Evolutionary conservation across 2,888 invertebrate species (phyloP).

Genomic region (Dryobotodes eremita): DNA sequence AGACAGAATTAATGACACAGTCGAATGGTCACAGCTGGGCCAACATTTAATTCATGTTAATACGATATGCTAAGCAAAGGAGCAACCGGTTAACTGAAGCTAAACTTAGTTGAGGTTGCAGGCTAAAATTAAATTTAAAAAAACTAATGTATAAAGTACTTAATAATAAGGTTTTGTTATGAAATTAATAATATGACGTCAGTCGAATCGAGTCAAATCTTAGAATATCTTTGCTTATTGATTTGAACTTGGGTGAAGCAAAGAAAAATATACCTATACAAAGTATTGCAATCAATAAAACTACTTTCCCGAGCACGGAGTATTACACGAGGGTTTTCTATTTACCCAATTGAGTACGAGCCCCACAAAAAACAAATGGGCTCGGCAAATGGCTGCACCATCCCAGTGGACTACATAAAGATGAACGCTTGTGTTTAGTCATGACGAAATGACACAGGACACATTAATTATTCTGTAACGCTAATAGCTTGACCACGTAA

Average conservation of each 20-base stretch:
- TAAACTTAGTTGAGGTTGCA: neutral
- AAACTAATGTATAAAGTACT: too few species aligned
- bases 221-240: neutral
- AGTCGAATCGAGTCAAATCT: neutral
- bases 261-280: neutral
- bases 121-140: neutral
- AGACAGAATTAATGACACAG: conserved; percentile 51
- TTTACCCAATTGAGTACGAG: conserved; percentile 45
- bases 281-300: conserved; percentile 27
- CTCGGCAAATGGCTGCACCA: conserved; percentile 46
- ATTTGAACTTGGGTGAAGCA: neutral
- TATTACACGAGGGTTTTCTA: conserved; percentile 29
- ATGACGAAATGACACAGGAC: conserved; percentile 58
- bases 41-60: conserved; percentile 29
- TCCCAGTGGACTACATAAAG: conserved; percentile 53
- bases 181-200: neutral
- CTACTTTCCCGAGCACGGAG: conserved; percentile 12
- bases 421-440: conserved; percentile 52
- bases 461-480: conserved; percentile 64
- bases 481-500: conserved; percentile 63
- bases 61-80: conserved; percentile 25
- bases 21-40: conserved; percentile 47
- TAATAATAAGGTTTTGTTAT: too few species aligned
- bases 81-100: conserved; percentile 5
- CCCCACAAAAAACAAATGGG: conserved; percentile 54